Percentiles rank a stretch among this genome's conserved stretches.
Evolutionary conservation across 2,797 vertebrate species (phyloP).

Genomic region (Betta splendens): DNA sequence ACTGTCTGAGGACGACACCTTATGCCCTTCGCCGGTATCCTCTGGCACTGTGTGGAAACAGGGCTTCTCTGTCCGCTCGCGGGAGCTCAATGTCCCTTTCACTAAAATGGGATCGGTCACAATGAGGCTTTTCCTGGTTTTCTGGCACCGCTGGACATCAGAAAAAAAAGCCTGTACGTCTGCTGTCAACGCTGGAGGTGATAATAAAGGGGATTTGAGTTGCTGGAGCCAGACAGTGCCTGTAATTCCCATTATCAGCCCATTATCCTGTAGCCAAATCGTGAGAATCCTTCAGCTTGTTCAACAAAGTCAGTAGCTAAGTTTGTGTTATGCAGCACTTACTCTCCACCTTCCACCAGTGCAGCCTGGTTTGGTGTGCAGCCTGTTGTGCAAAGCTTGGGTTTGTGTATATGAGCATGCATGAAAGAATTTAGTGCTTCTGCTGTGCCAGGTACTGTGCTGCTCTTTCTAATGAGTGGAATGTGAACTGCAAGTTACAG

Average conservation of each 20-base stretch:
- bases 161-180: conserved; percentile 65
- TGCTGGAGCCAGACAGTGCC: conserved; percentile 33
- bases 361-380: no score
- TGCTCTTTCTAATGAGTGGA: conserved; percentile 49
- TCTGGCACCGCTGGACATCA: conserved; percentile 26
- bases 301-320: conserved; percentile 7
- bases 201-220: conserved; percentile 54
- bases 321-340: no score
- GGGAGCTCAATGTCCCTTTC: conserved; percentile 60
- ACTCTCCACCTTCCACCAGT: no score
- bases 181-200: conserved; percentile 50
- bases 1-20: conserved; percentile 13
- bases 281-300: conserved; percentile 20
- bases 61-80: conserved; percentile 55
- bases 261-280: conserved; percentile 41
- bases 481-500: conserved; percentile 23
- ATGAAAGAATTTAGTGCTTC: conserved; percentile 37
- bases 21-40: conserved; percentile 28
- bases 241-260: conserved; percentile 16
- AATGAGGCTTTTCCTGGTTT: conserved; percentile 38
- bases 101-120: conserved; percentile 43
- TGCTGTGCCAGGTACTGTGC: conserved; percentile 52
- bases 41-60: conserved; percentile 44
- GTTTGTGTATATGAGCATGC: conserved; percentile 18
- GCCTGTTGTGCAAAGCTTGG: conserved; percentile 21